Evolutionary conservation across 2,888 invertebrate genomes (phyloP), one percentile per base, ranked within the genome.

Genomic region (Nephrotoma appendiculata): DNA sequence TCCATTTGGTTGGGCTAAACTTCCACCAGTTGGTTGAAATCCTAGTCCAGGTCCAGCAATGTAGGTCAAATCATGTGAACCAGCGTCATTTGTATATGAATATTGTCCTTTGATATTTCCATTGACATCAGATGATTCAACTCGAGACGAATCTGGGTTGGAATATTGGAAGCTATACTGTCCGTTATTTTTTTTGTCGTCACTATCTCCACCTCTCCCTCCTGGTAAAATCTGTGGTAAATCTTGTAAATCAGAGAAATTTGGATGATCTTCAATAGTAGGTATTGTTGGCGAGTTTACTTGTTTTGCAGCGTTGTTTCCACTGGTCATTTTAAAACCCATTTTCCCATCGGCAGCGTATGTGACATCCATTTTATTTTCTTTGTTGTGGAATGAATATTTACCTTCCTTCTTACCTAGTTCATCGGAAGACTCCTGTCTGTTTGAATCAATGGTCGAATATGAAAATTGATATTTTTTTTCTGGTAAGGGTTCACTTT

Each of bases 11-110:
- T 83, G 83, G 12, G 89, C 87, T 85, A 89, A 88, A 87, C 88
- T 89, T n/a, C 90, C 90, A 71, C 89, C 89, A 86, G 89, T 90
- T 57, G 89, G 88, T 52, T 88, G 86, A 88, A 95, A 95, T 0
- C 95, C 95, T 0, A 94, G 94, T 88, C 93, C 93, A 86, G 94
- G 92, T 0, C 95, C 95, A 9, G 95, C 95, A 87, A 94, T 93
- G 90, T 94, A 95, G 52, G 94, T 93, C 0, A 95, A 94, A 88
- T 94, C 94, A 89, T 95, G 95, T 1, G 94, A 91, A 0, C 95
- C 95, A 1, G 94, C 93, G 89, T 95, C 95, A 88, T 95, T 95
- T 11, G 94, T 91, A 89, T 93, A 95, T 0, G 94, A 93, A 89
- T 95, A 95, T 88, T 93, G 93, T 85, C 95, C 95, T 91, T 91